Evolutionary conservation across 2,113 vertebrate species (phyloP), one percentile per base, ranked within the genome.

Genomic region (Columbina picui): DNA sequence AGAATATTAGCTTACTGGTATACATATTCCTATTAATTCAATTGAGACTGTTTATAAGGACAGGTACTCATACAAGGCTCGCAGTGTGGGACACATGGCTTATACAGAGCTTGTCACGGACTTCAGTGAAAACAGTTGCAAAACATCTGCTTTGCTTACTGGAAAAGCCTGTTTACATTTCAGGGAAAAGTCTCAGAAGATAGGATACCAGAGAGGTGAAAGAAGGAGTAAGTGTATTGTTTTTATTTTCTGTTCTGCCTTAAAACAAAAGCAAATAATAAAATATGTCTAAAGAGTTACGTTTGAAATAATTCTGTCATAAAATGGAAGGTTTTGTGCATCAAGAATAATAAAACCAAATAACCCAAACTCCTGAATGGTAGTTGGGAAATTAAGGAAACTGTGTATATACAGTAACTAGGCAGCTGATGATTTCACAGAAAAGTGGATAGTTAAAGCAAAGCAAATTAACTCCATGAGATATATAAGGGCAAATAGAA

Each of bases 121-220:
- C 45, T 80, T 71, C 12, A 59, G n/a, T 85, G 84, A 79, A 90
- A 93, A 70, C 55, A 75, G 14, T 77, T 87, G 52, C 23, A 87
- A 79, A 95, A 73, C 74, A 82, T 87, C 70, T 93, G 61, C 76
- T 92, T 88, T 86, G 26, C 34, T 94, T 90, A 64, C 76, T 86
- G 43, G 47, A 88, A 81, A 89, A 77, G 26, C 20, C 41, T 73
- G 29, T 61, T 79, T 34, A 57, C 27, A 36, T 80, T 95, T 85
- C 47, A 86, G 47, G 52, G 47, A 53, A 49, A 88, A 81, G n/a
- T 63, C 39, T 36, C 71, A 38, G 73, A 90, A 92, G 32, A 90
- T 77, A 77, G 43, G 34, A 52, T 43, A 59, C 32, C 21, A 78
- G 73, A 70, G 29, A 82, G 32, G 13, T 78, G 56, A 86, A 88